A percentile compares a stretch with the other conserved stretches of the same genome.
Conservation (phyloP, 1,140 invertebrate genomes). For the Myzus persicae region DNA sequence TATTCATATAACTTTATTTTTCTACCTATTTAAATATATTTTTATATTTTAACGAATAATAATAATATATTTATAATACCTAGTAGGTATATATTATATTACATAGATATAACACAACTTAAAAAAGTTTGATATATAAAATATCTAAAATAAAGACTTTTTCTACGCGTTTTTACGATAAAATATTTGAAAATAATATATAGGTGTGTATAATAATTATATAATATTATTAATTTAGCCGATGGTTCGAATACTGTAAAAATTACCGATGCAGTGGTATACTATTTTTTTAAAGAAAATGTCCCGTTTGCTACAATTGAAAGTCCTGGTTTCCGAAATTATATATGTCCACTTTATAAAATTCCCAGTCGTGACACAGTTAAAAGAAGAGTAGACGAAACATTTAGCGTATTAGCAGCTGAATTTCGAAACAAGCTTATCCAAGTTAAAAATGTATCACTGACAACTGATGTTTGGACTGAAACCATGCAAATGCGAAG, state of each 20-base stretch:
- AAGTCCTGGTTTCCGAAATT: not conserved
- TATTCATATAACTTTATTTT: too few species aligned
- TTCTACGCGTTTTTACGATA: too few species aligned
- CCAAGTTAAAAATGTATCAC: not conserved
- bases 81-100: too few species aligned
- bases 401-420: not conserved
- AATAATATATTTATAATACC: too few species aligned
- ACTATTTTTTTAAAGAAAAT: slow-evolving; percentile 25
- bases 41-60: too few species aligned
- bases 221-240: slow-evolving; percentile 18
- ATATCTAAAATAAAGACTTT: too few species aligned
- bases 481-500: not conserved
- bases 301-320: slow-evolving; percentile 14
- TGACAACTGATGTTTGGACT: not conserved
- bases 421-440: not conserved
- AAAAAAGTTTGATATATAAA: too few species aligned
- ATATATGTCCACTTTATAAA: slow-evolving; percentile 7
- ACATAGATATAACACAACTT: too few species aligned
- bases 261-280: slow-evolving; percentile 19
- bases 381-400: not conserved
- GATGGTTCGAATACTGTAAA: slow-evolving; percentile 26
- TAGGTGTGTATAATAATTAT: not conserved
- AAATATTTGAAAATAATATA: not conserved
- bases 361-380: not conserved
- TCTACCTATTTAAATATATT: too few species aligned